A percentile compares a stretch with the other conserved stretches of the same genome.
Evolutionary conservation across 2,113 vertebrate genomes (phyloP).

Genomic region (Coreoperca whiteheadi): DNA sequence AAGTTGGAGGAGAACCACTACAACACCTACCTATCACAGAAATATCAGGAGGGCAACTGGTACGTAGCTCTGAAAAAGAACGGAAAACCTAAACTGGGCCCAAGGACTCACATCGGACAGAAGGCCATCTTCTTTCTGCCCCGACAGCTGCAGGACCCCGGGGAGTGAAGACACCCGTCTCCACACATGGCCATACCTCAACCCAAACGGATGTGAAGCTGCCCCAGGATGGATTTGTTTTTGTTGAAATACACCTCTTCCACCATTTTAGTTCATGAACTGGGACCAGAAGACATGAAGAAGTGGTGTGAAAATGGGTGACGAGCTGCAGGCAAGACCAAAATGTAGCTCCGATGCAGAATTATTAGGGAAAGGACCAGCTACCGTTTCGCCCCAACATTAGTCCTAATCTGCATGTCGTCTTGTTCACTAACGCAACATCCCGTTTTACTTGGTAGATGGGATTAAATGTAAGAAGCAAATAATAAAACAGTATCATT

Average conservation of each 20-base stretch:
- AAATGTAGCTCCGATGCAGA: neutral
- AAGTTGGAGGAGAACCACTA: constrained; percentile 94
- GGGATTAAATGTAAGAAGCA: neutral
- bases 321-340: neutral
- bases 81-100: constrained; percentile 89
- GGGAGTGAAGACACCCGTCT: constrained; percentile 39
- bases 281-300: neutral
- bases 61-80: constrained; percentile 96
- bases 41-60: constrained; percentile 89
- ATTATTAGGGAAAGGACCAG: neutral
- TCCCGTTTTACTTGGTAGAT: neutral
- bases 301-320: neutral
- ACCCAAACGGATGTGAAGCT: neutral
- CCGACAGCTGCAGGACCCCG: constrained; percentile 77
- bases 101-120: constrained; percentile 92
- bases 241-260: neutral
- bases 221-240: neutral
- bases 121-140: constrained; percentile 95
- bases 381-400: neutral
- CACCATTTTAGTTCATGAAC: neutral
- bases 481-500: neutral
- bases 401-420: too few species aligned
- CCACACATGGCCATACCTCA: neutral
- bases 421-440: neutral
- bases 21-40: constrained; percentile 91